Conservation (phyloP, 2,797 vertebrate genomes). For the Cephalopachus bancanus region DNA sequence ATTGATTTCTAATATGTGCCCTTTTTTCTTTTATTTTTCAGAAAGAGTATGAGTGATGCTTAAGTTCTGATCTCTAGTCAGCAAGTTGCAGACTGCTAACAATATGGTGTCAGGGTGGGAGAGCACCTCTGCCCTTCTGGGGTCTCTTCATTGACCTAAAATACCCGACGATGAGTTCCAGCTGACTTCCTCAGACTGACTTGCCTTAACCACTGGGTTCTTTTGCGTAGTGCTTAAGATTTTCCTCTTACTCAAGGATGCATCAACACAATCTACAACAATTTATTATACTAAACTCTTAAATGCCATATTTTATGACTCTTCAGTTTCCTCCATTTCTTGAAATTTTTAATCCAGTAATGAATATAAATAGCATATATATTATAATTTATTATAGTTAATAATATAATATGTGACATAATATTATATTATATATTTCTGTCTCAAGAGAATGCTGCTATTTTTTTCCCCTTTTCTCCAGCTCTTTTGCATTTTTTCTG, state of each 20-base stretch:
- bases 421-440: neutral
- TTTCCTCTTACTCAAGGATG: neutral
- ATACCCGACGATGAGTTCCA: neutral
- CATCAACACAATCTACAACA: neutral
- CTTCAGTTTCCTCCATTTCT: neutral
- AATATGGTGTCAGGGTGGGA: rapidly evolving
- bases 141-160: neutral
- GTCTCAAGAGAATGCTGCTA: neutral
- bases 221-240: neutral
- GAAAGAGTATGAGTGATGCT: neutral
- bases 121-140: neutral
- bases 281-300: neutral
- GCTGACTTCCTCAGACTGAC: neutral
- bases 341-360: neutral
- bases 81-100: no score
- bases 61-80: neutral
- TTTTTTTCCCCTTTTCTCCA: neutral
- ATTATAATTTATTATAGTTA: no score
- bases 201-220: neutral
- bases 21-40: neutral
- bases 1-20: neutral
- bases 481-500: neutral
- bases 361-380: neutral
- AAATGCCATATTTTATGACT: neutral
- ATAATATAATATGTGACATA: no score